Evolutionary conservation across 1,140 invertebrate genomes (phyloP).

Genomic region (Berghia stephanieae): DNA sequence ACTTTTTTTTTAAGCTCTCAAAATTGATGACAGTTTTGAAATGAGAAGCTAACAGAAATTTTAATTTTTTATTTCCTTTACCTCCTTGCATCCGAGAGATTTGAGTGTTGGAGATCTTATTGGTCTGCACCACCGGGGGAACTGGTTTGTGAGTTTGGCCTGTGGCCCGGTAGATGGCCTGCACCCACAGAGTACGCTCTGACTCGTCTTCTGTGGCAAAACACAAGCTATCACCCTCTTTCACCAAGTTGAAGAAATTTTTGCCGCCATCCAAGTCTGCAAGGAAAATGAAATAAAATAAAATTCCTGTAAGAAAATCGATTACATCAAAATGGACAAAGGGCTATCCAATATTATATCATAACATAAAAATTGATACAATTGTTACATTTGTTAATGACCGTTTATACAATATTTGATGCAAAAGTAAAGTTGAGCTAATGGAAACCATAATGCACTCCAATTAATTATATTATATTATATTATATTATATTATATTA

Average conservation of each 20-base stretch:
- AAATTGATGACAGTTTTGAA: no score
- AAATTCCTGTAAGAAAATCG: neutral
- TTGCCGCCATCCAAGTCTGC: constrained; percentile 70
- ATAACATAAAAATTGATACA: neutral
- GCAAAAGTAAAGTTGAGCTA: no score
- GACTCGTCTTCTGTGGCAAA: constrained; percentile 98
- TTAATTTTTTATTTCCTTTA: no score
- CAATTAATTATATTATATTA: no score
- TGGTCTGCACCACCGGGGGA: constrained; percentile 72
- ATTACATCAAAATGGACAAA: neutral
- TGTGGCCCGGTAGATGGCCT: constrained; percentile 96
- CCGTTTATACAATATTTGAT: neutral
- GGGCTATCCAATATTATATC: neutral
- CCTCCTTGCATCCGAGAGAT: constrained; percentile 89
- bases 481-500: no score
- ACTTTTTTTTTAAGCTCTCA: no score
- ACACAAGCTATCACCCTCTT: constrained; percentile 96
- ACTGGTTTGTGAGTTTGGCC: constrained; percentile 99
- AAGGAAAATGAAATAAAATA: constrained; percentile 53
- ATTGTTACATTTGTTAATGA: neutral
- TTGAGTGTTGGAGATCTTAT: constrained; percentile 64
- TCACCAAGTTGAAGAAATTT: constrained; percentile 92
- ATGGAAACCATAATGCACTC: no score
- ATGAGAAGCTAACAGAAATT: no score
- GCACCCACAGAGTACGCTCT: constrained; percentile 97